Base-by-base conservation (phyloP, 2,888 invertebrate genomes). In the Athripsodes cinereus region DNA sequence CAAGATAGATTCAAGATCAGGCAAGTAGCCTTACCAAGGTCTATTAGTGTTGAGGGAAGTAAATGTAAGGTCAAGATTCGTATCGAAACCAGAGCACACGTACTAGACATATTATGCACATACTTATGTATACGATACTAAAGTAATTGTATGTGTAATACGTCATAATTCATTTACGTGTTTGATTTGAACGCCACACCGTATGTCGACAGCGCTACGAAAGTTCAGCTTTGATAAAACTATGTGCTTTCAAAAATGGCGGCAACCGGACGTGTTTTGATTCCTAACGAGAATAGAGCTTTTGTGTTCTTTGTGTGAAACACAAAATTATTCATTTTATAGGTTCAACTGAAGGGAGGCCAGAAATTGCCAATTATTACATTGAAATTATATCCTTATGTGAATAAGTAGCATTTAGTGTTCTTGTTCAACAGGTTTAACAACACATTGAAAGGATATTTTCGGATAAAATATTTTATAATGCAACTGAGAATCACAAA, bases 211-310 rank as follows among this genome's bases (percentile, higher is more conserved):
- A 40, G 13, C 13, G 13, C 13, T 16, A 40, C 13, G n/a, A 40
- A 40, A 40, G 40, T 16, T 13, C 8, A 26, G 13, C 40, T 40
- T 16, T 40, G n/a, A 40, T 40, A 40, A 13, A 16, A 40, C 40
- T n/a, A 40, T 40, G 8, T 40, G 16, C 3, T 13, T 40, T 40
- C 40, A 40, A 34, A 51, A 54, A 57, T 51, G 51, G 55, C 53
- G 50, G 47, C 35, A 57, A 54, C 57, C 60, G 60, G 60, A 60
- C 57, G 57, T 53, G 60, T 19, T 44, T 35, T 22, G 60, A 26
- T 22, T 55, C 44, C 19, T 59, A 59, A 59, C 52, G 59, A 59
- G 52, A 48, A 48, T 49, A 20, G 22, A 47, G 52, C 55, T 52
- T 55, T 58, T 55, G 54, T 40, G 54, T 44, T 48, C 52, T 58